phyloP scores from a whole-genome alignment of 1,140 invertebrate genomes.

The Eumeta japonica region DNA sequence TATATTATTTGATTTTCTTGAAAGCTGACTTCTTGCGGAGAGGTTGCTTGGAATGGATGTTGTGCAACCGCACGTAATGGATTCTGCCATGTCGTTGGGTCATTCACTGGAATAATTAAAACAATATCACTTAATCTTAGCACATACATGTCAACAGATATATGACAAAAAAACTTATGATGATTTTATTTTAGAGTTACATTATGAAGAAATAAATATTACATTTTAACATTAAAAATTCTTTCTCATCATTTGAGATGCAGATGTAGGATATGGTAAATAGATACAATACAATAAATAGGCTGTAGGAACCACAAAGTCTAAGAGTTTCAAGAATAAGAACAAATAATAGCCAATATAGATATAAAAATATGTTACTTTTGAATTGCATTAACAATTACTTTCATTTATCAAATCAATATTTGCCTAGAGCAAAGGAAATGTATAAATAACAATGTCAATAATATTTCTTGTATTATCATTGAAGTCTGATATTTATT shows the following conservation, averaged over 20 bases:
- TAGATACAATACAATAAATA: too few relatives aligned
- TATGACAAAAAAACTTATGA: not conserved
- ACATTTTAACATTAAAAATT: not conserved
- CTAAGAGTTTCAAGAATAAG: too few relatives aligned
- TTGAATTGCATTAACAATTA: too few relatives aligned
- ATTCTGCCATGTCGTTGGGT: constrained; percentile 69
- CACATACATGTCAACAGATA: not conserved
- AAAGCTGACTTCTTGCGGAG: constrained; percentile 76
- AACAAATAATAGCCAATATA: too few relatives aligned
- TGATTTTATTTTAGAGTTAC: not conserved
- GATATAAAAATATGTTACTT: too few relatives aligned
- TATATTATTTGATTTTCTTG: constrained; percentile 73
- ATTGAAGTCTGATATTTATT: too few relatives aligned
- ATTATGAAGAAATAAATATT: not conserved
- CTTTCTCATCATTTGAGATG: not conserved
- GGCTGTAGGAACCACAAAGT: too few relatives aligned
- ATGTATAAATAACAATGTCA: too few relatives aligned
- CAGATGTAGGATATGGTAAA: too few relatives aligned
- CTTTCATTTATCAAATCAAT: too few relatives aligned
- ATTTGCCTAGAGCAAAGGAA: too few relatives aligned
- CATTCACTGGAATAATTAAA: constrained; percentile 58
- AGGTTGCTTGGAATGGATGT: constrained; percentile 74
- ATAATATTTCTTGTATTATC: too few relatives aligned
- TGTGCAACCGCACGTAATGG: constrained; percentile 71
- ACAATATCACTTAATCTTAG: not conserved